Evolutionary conservation across 1,140 invertebrate species (phyloP).

Genomic region (Himalopsyche phryganea): DNA sequence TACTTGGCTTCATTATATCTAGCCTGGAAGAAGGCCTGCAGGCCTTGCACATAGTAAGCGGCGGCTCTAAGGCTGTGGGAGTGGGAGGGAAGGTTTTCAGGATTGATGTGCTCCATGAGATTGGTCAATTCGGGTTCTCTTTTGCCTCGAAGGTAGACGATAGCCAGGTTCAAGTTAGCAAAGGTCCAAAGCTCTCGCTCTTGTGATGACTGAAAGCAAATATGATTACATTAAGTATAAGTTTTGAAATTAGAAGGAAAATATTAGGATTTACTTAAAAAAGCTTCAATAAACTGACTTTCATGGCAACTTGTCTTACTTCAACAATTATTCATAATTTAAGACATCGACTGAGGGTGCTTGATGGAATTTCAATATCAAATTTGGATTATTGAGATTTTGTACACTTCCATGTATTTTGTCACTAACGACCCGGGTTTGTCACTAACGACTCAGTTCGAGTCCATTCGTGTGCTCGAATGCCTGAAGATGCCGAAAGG

Average conservation of each 20-base stretch:
- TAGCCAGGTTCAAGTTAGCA: conserved; percentile 92
- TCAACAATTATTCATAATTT: too few species aligned
- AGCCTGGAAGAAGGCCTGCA: conserved; percentile 94
- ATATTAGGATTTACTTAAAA: too few species aligned
- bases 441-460: too few species aligned
- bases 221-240: conserved; percentile 1
- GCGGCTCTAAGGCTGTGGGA: conserved; percentile 88
- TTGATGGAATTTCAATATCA: too few species aligned
- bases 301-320: too few species aligned
- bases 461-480: too few species aligned
- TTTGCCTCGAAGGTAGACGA: conserved; percentile 89
- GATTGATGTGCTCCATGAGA: conserved; percentile 85
- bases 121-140: conserved; percentile 81
- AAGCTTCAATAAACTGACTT: too few species aligned
- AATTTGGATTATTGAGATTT: too few species aligned
- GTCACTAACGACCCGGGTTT: too few species aligned
- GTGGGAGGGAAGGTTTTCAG: conserved; percentile 75
- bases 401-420: too few species aligned
- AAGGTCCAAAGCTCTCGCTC: conserved; percentile 91
- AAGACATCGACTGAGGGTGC: too few species aligned
- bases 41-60: conserved; percentile 92
- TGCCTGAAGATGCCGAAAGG: too few species aligned
- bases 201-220: conserved; percentile 65
- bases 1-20: conserved; percentile 97
- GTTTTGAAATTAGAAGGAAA: conserved; percentile 6